Evolutionary conservation across 1,140 invertebrate species (phyloP).

Genomic region (Pachypeltis micranthus): DNA sequence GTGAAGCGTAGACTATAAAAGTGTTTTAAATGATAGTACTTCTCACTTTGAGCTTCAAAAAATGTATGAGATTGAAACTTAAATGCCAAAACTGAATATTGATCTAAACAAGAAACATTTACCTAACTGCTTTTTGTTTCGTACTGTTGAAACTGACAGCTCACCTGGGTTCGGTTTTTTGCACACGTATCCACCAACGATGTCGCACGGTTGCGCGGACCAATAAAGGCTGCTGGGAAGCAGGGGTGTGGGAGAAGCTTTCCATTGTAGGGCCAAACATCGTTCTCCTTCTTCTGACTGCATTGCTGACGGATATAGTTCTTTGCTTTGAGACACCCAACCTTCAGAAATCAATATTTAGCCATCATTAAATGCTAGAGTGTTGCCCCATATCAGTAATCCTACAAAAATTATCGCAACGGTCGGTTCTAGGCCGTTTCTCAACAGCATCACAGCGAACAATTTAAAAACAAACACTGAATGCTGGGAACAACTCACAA

Average conservation of each 20-base stretch:
- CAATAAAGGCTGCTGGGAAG: constrained; percentile 50
- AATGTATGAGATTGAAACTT: not conserved
- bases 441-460: too few relatives aligned
- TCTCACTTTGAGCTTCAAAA: too few relatives aligned
- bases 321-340: not conserved
- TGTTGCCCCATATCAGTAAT: too few relatives aligned
- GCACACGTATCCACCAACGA: constrained; percentile 53
- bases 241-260: constrained; percentile 42
- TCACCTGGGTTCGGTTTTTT: constrained; percentile 35
- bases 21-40: too few relatives aligned
- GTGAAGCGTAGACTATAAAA: too few relatives aligned
- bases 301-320: not conserved
- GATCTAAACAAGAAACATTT: not conserved
- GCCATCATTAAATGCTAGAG: not conserved
- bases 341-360: constrained; percentile 10
- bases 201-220: constrained; percentile 42
- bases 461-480: too few relatives aligned
- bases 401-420: too few relatives aligned
- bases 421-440: too few relatives aligned
- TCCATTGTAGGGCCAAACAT: constrained; percentile 50
- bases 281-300: constrained; percentile 10
- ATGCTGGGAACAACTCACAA: too few relatives aligned
- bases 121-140: not conserved
- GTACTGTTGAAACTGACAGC: not conserved
- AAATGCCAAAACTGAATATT: not conserved